Evolutionary conservation across 2,888 invertebrate genomes (phyloP), one percentile per base, ranked within the genome.

Genomic region (Thecocarcelia acutangulata): DNA sequence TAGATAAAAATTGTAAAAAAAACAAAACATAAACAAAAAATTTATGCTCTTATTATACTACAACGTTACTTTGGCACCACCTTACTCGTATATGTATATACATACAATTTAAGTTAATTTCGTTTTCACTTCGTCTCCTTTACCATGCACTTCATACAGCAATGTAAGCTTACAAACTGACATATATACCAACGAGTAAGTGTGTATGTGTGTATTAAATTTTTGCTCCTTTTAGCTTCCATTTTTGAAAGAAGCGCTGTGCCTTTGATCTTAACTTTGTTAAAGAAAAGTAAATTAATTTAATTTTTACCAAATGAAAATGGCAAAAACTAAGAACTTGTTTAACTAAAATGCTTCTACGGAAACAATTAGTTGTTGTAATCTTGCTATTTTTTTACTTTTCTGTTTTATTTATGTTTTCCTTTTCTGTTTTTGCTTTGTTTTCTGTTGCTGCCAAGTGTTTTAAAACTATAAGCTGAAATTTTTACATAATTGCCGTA

Each of bases 331-430:
- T 33, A 63, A 64, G 58, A 76, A 72, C 50, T 56, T 58, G 50
- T 66, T 64, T 21, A 59, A 73, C 59, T 73, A 73, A 79, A 78
- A 73, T 73, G 78, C 59, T 73, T 52, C 46, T 85, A 85, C 88
- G 87, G 87, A 89, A 89, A 86, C 87, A 90, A 90, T 90, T 90
- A 90, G 89, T 87, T 87, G 84, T 87, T 85, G 87, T 87, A 88
- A 87, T 88, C 85, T 87, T 84, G 84, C 87, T 44, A 70, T 66
- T 78, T 70, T 59, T 52, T 15, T 33, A 52, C 3, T 52, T 12
- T 44, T 40, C 50, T 33, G 17, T 13, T 17, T 64, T 12, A 12
- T 9, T 24, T 42, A 33, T 33, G 33, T 74, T 70, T 59, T 52
- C 12, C 33, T 52, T 40, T 58, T 46, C 17, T 13, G 17, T 56